phyloP scores from a whole-genome alignment of 2,888 invertebrate species.

The Dexiosoma caninum region DNA sequence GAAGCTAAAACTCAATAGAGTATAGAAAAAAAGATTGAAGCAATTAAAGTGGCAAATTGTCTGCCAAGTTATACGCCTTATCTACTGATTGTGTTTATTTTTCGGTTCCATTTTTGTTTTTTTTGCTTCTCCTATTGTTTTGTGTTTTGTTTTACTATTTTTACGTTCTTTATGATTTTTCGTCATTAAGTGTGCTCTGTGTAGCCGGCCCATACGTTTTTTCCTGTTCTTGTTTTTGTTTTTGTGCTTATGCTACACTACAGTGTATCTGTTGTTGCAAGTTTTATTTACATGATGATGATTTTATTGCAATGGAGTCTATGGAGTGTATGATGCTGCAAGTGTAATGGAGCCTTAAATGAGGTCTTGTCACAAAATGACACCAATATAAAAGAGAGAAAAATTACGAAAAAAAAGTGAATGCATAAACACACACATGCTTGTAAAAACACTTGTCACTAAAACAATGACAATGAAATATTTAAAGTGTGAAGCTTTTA shows the following conservation, averaged over 20 bases:
- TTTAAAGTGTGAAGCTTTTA: conserved; percentile 45
- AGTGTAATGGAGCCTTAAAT: conserved; percentile 75
- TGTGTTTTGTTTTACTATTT: neutral
- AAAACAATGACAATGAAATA: conserved; percentile 48
- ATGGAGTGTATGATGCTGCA: conserved; percentile 51
- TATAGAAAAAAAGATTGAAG: conserved; percentile 68
- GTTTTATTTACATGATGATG: conserved; percentile 49
- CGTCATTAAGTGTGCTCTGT: conserved; percentile 41
- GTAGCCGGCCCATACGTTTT: no score
- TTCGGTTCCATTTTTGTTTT: conserved; percentile 49
- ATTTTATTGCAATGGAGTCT: conserved; percentile 3
- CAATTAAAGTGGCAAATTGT: conserved; percentile 76
- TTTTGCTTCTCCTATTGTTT: conserved; percentile 26
- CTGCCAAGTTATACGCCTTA: conserved; percentile 65
- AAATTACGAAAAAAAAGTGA: conserved; percentile 18
- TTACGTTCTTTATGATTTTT: conserved; percentile 19
- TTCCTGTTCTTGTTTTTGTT: no score
- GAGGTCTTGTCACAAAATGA: conserved; percentile 68
- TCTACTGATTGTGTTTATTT: conserved; percentile 61
- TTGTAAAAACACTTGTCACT: neutral
- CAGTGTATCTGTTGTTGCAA: neutral
- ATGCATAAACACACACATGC: neutral
- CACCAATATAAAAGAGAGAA: no score
- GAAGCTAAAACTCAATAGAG: conserved; percentile 19
- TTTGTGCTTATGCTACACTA: neutral